Conservation (phyloP, 2,888 invertebrate species). For the Entomobrya multifasciata region DNA sequence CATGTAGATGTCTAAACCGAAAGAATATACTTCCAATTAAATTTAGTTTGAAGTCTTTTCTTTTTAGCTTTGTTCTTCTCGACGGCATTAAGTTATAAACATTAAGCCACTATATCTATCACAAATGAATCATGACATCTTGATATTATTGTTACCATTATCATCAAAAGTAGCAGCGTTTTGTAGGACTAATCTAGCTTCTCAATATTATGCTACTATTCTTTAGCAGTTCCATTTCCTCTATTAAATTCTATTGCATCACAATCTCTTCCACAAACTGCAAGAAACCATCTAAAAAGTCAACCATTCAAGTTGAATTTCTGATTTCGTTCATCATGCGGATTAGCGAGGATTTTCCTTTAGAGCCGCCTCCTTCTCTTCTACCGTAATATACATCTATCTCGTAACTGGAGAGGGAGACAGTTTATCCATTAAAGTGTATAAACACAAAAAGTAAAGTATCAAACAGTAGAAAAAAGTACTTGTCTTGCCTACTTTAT, state of each 20-base stretch:
- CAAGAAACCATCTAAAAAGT: constrained; percentile 47
- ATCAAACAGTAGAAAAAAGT: constrained; percentile 28
- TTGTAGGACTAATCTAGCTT: background rate
- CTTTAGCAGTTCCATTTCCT: background rate
- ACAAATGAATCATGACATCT: background rate
- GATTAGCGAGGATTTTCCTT: constrained; percentile 67
- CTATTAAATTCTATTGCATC: constrained; percentile 25
- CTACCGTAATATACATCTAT: background rate
- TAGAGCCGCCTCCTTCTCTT: constrained; percentile 46
- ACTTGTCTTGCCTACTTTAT: constrained; percentile 1
- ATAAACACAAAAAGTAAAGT: background rate
- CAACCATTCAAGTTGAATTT: constrained; percentile 69
- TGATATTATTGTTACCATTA: background rate
- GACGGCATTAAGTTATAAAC: too few species aligned
- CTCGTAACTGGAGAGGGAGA: constrained; percentile 1
- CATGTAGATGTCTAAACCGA: too few species aligned
- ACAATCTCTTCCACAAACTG: constrained; percentile 24
- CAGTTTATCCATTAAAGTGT: constrained; percentile 17
- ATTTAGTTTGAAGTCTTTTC: too few species aligned
- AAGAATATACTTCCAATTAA: too few species aligned
- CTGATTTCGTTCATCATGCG: constrained; percentile 73
- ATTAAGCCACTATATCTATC: too few species aligned
- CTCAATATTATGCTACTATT: background rate
- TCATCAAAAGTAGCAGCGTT: background rate
- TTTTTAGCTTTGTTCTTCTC: too few species aligned